A percentile compares a stretch with the other conserved stretches of the same genome.
phyloP scores from a whole-genome alignment of 2,113 vertebrate genomes.

The Hippocampus mohnikei region DNA sequence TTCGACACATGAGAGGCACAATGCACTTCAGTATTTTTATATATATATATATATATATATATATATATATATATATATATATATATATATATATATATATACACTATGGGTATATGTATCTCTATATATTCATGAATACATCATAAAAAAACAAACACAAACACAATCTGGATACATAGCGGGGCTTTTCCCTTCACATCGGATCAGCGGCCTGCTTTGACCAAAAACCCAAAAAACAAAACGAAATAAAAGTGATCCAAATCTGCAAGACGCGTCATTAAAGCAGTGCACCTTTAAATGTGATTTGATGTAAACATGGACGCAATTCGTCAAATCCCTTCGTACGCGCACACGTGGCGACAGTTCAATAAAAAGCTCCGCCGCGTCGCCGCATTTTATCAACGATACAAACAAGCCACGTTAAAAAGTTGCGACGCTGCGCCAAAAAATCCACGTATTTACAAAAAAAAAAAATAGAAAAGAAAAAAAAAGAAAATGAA shows the following conservation, averaged over 20 bases:
- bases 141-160: constrained; percentile 51
- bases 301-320: constrained; percentile 67
- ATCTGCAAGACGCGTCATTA: constrained; percentile 25
- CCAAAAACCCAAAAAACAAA: background rate
- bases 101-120: background rate
- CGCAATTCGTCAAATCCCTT: constrained; percentile 8
- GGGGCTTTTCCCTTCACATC: constrained; percentile 55
- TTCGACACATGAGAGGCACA: constrained; percentile 66
- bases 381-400: background rate
- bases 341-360: background rate
- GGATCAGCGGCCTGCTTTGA: constrained; percentile 41
- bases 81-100: background rate
- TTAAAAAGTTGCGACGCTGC: constrained; percentile 63
- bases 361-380: background rate
- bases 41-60: background rate
- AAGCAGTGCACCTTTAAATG: constrained; percentile 61
- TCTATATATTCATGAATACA: constrained; percentile 41
- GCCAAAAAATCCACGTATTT: constrained; percentile 54
- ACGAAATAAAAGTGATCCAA: constrained; percentile 35
- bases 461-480: constrained; percentile 57
- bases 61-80: background rate
- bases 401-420: constrained; percentile 59
- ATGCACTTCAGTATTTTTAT: constrained; percentile 56
- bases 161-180: constrained; percentile 57
- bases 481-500: constrained; percentile 50